Evolutionary conservation across 2,797 vertebrate species (phyloP).

Genomic region (Eleutherodactylus coqui): DNA sequence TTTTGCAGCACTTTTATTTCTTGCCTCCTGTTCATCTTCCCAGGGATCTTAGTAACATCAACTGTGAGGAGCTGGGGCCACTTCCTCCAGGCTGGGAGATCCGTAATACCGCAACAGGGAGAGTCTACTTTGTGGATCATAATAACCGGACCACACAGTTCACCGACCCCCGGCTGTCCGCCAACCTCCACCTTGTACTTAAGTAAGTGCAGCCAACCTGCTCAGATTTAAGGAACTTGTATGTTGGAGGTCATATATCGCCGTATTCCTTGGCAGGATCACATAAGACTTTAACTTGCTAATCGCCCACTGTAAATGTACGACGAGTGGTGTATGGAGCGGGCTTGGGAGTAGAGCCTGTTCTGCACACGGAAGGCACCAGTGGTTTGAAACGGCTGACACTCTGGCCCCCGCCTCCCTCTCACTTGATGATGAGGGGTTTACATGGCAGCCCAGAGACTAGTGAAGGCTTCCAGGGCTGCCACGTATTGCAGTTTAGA

Average conservation of each 20-base stretch:
- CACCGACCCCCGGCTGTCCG: conserved; percentile 93
- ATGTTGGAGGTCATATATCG: not conserved
- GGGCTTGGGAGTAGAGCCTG: too few relatives aligned
- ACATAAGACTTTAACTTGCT: too few relatives aligned
- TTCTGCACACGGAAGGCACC: too few relatives aligned
- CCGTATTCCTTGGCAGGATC: not conserved
- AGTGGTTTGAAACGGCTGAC: too few relatives aligned
- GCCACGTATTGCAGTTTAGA: too few relatives aligned
- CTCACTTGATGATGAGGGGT: too few relatives aligned
- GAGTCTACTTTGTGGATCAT: conserved; percentile 97
- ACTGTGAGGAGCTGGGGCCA: conserved; percentile 96
- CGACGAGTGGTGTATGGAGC: too few relatives aligned
- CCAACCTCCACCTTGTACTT: conserved; percentile 92
- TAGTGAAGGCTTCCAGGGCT: too few relatives aligned
- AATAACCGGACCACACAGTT: conserved; percentile 98
- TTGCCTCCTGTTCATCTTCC: conserved; percentile 68
- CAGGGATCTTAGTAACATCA: conserved; percentile 97
- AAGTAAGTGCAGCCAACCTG: conserved; percentile 81
- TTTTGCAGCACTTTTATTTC: not conserved
- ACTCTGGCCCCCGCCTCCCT: too few relatives aligned
- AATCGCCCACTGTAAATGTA: too few relatives aligned
- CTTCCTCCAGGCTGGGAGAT: conserved; percentile 97
- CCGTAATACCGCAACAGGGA: conserved; percentile 93
- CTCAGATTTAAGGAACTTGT: fast-evolving
- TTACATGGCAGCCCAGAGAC: too few relatives aligned